These are phyloP conservation scores for Xenopus borealis DNA, from an alignment of 2,113 vertebrate genomes.

Conservation along the genomic window DNA sequence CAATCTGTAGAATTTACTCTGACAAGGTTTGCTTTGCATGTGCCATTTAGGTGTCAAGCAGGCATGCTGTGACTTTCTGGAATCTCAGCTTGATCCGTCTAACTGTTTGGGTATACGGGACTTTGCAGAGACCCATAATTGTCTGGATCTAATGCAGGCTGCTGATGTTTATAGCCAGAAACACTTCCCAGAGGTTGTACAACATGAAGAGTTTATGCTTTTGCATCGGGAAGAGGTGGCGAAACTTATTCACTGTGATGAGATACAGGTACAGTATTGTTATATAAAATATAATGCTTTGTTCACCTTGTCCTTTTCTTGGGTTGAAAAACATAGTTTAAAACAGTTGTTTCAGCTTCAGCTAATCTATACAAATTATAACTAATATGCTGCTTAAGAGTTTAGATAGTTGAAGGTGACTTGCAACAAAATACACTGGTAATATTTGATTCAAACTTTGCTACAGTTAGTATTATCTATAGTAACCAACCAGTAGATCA, in stretches of 20 bases:
- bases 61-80: conserved; percentile 96
- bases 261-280: conserved; percentile 84
- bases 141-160: conserved; percentile 94
- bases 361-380: no score
- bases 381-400: no score
- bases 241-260: conserved; percentile 96
- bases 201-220: conserved; percentile 97
- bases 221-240: conserved; percentile 93
- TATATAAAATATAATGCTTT: no score
- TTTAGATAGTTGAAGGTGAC: no score
- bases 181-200: conserved; percentile 96
- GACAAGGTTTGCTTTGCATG: not conserved
- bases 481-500: no score
- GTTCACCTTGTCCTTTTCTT: no score
- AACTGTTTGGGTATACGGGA: conserved; percentile 98
- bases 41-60: conserved; percentile 87
- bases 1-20: not conserved
- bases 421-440: no score
- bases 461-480: no score
- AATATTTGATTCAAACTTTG: no score
- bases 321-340: no score
- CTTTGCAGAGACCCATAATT: conserved; percentile 98
- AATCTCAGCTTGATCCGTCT: conserved; percentile 94
- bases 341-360: no score
- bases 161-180: conserved; percentile 97